phyloP scores from a whole-genome alignment of 2,113 vertebrate species.

The Piprites chloris region DNA sequence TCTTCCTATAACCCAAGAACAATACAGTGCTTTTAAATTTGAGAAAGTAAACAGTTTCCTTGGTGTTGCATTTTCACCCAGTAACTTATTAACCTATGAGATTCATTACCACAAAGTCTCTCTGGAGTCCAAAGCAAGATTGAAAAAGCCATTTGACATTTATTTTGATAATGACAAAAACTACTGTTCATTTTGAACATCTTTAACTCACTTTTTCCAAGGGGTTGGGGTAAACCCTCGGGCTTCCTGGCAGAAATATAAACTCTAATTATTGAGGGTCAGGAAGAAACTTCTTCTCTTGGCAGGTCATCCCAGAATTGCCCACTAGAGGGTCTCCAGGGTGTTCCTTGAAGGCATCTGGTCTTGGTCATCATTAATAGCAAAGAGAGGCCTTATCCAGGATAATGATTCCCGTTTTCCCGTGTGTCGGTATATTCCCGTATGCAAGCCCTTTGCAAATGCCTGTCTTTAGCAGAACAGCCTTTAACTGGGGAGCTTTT shows the following conservation, averaged over 20 bases:
- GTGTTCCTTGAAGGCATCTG: constrained; percentile 43
- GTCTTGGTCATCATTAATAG: constrained; percentile 49
- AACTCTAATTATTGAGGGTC: constrained; percentile 34
- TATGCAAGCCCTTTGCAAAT: not conserved
- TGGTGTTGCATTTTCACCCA: not conserved
- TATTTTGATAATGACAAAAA: constrained; percentile 39
- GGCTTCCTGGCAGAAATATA: constrained; percentile 31
- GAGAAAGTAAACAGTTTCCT: constrained; percentile 17
- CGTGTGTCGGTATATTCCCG: accelerated
- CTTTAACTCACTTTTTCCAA: not conserved
- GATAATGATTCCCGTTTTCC: constrained; percentile 17
- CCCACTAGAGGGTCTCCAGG: constrained; percentile 64
- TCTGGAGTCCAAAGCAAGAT: not conserved
- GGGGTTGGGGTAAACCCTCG: not conserved
- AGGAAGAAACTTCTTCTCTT: constrained; percentile 25
- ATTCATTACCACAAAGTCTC: not conserved
- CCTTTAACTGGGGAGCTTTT: not conserved
- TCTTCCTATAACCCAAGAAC: not conserved
- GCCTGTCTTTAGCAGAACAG: not conserved
- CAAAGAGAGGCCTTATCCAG: constrained; percentile 7
- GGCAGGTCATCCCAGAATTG: constrained; percentile 54
- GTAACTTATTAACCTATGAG: not conserved
- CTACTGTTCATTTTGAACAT: not conserved
- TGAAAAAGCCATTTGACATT: constrained; percentile 15
- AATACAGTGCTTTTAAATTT: constrained; percentile 24